A percentile compares a stretch with the other conserved stretches of the same genome.
Evolutionary conservation across 2,797 vertebrate species (phyloP).

Genomic region (Poeciliopsis paucimaculata): DNA sequence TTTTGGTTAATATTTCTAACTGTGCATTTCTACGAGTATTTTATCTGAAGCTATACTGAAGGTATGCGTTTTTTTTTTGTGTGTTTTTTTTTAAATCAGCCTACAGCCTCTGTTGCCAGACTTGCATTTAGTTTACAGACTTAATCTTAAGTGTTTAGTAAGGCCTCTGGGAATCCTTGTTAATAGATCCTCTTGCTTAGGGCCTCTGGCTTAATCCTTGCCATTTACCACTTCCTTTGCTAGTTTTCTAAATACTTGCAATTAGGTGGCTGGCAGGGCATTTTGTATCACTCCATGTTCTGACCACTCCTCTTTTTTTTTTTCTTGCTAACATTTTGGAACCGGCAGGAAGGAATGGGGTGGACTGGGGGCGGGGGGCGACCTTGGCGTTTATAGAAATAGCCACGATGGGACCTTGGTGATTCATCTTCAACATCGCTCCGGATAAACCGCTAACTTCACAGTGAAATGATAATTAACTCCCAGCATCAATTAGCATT

Average conservation of each 20-base stretch:
- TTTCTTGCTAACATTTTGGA: conserved; percentile 38
- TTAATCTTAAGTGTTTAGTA: conserved; percentile 78
- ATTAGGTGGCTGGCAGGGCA: conserved; percentile 78
- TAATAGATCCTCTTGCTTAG: conserved; percentile 76
- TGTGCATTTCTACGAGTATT: conserved; percentile 25
- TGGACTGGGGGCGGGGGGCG: conserved; percentile 16
- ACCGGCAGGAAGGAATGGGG: neutral
- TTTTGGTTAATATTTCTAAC: conserved; percentile 27
- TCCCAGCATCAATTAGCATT: conserved; percentile 79
- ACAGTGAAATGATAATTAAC: conserved; percentile 79
- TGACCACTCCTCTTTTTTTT: conserved; percentile 66
- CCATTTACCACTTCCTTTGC: conserved; percentile 79
- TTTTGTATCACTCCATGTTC: conserved; percentile 64
- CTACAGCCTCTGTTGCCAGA: conserved; percentile 47
- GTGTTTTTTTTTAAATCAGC: conserved; percentile 32
- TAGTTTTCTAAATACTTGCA: conserved; percentile 82
- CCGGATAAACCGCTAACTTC: conserved; percentile 60
- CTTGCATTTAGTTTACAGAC: conserved; percentile 60
- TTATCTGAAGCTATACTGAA: conserved; percentile 33
- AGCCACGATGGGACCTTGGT: conserved; percentile 59
- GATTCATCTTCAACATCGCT: conserved; percentile 62
- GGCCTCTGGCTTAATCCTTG: conserved; percentile 83
- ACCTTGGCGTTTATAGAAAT: conserved; percentile 58
- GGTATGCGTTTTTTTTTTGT: neutral
- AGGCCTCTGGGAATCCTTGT: conserved; percentile 80